Base-by-base conservation (phyloP, 2,797 vertebrate species). In the Melanotaenia pygmaea region DNA sequence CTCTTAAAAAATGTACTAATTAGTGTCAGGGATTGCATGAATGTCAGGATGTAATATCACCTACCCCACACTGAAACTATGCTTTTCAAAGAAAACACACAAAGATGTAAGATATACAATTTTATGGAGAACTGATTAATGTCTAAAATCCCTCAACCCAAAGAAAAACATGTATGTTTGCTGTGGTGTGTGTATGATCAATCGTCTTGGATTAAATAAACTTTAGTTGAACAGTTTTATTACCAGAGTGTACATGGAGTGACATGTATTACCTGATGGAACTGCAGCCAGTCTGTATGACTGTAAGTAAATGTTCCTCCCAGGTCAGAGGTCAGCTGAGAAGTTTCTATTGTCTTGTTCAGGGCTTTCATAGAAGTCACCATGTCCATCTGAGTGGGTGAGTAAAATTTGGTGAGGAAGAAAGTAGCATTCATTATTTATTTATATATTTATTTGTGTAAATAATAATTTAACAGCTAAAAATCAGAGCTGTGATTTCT, bases 211-310 rank as follows among this genome's bases (percentile, higher is more conserved):
- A 28, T 32, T 40, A 35, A 47, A 9, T 34, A 20, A 20, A 12
- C 32, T 60, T 18, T 63, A 58, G 18, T 56, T 65, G 1, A 70
- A 40, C 43, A 65, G 22, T 40, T 59, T 43, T 26, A 26, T 20
- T 54, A 40, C 63, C 57, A 59, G 26, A 53, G 50, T 34, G 2
- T 22, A 8, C 47, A 10, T n/a, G 45, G 43, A 45, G 18, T 5
- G 5, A 54, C 3, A 4, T 62, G 12, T 51, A 11, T 59, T 74
- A 74, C 98, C 96, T 97, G 95, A 88, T 97, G 96, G 84, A 98
- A 97, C 18, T 96, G 96, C 79, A 98, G 91, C 98, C 98, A 99
- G 85, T 96, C 95, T 37, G 77, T n/a, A 70, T 98, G 97, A 90
- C 92, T 91, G 89, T 99, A 99, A 13, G 92, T 91, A 67, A 97